Base-by-base conservation (phyloP, 2,888 invertebrate species). In the Neelides folsomi region DNA sequence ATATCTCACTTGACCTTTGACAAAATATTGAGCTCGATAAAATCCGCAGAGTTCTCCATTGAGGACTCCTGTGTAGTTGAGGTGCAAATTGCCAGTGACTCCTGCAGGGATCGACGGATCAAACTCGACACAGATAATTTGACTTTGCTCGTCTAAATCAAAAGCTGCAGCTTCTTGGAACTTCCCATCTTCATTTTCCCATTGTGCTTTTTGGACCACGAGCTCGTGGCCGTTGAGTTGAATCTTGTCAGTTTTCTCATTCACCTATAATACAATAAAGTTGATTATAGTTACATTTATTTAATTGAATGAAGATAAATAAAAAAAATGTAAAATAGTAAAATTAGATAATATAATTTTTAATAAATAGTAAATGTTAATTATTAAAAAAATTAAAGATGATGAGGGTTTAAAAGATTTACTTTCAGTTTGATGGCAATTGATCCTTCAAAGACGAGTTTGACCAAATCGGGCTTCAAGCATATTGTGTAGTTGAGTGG, bases 31-130 rank as follows among this genome's bases (percentile, higher is more conserved):
- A 73, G 86, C 88, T 47, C 90, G 79, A 71, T 93, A 93, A 60
- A 93, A 82, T n/a, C 93, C 93, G 70, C 85, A 87, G 85, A 93
- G 86, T 71, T 87, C 86, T 68, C 92, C 88, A 69, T 88, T 89
- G 49, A 93, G 78, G 68, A 82, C 81, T 8, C 92, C 92, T 12
- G 77, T 78, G 68, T 88, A 93, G 54, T 77, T 75, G 66, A 90
- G 75, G 51, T 71, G 71, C 51, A 92, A 71, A 13, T 55, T 54
- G 7, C 66, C 69, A 9, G 6, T n/a, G 1, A 75, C 73, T 27
- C 81, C 79, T 13, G 71, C 68, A 0, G 75, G 71, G 38, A 88
- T 68, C 15, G 73, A 67, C 51, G 80, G 72, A 8, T 75, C 71
- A 67, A 88, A 86, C 35, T 71, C 67, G 57, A 88, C 27, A 3